These are phyloP conservation scores for Eurosta solidaginis DNA, from an alignment of 1,140 invertebrate species.

Conservation along the genomic window DNA sequence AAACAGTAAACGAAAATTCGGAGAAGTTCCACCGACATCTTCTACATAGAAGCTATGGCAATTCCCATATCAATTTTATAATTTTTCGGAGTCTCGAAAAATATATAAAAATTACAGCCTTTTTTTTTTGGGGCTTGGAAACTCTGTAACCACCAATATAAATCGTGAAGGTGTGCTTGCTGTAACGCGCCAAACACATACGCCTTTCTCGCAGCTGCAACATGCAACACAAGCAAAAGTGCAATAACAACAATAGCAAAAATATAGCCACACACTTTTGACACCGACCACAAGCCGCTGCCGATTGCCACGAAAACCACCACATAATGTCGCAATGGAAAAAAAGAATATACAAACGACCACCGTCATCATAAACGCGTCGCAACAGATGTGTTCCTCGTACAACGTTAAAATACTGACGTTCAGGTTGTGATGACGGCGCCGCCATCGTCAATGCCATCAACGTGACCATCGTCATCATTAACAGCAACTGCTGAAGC, in stretches of 20 bases:
- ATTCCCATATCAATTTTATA: not conserved
- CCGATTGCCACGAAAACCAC: conserved; percentile 2
- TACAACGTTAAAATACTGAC: not conserved
- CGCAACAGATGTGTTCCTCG: conserved; percentile 5
- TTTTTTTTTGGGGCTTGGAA: not conserved
- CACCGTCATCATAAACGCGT: not conserved
- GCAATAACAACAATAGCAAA: not conserved
- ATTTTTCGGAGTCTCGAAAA: not conserved
- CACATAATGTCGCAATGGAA: not conserved
- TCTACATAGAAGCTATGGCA: no score
- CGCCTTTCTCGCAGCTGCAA: not conserved
- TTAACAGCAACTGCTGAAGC: not conserved
- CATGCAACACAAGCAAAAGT: no score
- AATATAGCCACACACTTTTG: not conserved
- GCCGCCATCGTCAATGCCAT: not conserved
- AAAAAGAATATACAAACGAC: no score
- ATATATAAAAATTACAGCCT: not conserved
- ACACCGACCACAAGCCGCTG: not conserved
- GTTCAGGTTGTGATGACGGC: not conserved
- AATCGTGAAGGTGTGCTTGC: conserved; percentile 21
- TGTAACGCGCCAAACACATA: conserved; percentile 12
- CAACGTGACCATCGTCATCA: not conserved
- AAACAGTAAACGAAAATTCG: no score
- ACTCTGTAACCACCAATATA: not conserved
- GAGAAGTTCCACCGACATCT: no score